Base-by-base conservation (phyloP, 2,888 invertebrate species). In the Plagiodera versicolora region DNA sequence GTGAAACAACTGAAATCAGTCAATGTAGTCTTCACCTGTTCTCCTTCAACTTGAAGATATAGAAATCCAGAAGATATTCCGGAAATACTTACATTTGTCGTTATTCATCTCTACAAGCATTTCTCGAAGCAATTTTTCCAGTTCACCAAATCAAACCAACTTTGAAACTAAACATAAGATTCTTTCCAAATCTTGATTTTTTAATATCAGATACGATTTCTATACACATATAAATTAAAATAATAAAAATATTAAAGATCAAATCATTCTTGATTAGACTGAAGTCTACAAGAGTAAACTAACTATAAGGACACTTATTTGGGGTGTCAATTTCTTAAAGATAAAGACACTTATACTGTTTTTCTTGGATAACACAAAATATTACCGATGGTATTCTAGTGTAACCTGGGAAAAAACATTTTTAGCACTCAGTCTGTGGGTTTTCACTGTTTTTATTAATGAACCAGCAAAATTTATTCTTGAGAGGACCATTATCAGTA, bases 391-490 rank as follows among this genome's bases (percentile, higher is more conserved):
- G 4, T 2, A 14, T 39, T 3, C 11, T 3, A 39, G 10, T n/a
- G 39, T 14, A 39, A 14, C 39, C 39, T 39, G 2, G 39, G 39
- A 14, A 39, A 4, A 39, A 24, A 19, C 9, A 45, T 17, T 10
- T 5, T 8, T 8, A n/a, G 9, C 16, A 2, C 18, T 16, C 18
- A 28, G 24, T 20, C 17, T 44, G 44, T 10, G 24, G 44, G 2
- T 53, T 44, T 24, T n/a, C 24, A 5, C 82, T 76, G 75, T 85
- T 86, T 69, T 85, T 81, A 32, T 86, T 79, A 1, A 83, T 68
- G 10, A 85, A 83, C 91, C 90, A 90, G 69, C 87, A 87, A n/a
- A 79, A 76, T 58, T 84, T 86, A 55, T 84, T 83, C 61, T 83
- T 81, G 76, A 83, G 78, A 3, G 82, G 77, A 1, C 83, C 84